Evolutionary conservation across 2,888 invertebrate genomes (phyloP), one percentile per base, ranked within the genome.

Genomic region (Spisula solida): DNA sequence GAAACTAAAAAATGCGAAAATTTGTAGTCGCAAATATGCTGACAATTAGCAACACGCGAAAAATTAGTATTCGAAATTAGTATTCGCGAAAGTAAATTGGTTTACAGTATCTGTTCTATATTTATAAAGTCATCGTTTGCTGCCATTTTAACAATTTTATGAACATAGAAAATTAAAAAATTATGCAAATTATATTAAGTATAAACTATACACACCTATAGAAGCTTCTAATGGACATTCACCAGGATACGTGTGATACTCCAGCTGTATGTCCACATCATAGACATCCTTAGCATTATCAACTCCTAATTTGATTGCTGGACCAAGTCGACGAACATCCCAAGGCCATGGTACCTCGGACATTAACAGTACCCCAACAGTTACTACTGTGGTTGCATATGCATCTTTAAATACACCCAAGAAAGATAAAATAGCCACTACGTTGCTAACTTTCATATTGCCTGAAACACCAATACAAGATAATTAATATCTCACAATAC

Each of bases 351-450:
- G 80, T 0, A 91, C 91, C 4, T 90, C 83, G 16, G 91, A 90
- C 93, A 93, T 93, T 25, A 93, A 70, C 6, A 93, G 82, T n/a
- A 93, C 91, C 0, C 93, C 93, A 48, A 92, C 90, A 85, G 88
- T 66, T 34, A 82, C 25, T 0, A 8, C 41, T 1, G 18, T 56
- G 1, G 82, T 66, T 14, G 31, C 25, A 10, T 8, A 20, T 34
- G 31, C 75, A 75, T 31, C 2, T 75, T 75, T 29, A 34, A 75
- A 75, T 5, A 16, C 75, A 34, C 75, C 75, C 8, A 75, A 31
- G 0, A 75, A 75, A 0, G 31, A 75, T 31, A 75, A 31, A 1
- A 31, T 0, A 18, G 14, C 34, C 18, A 75, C 31, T 75, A 20
- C 25, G 34, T 34, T 12, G 31, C 14, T 16, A 34, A 75, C 1